A percentile compares a stretch with the other conserved stretches of the same genome.
Conservation (phyloP, 2,113 vertebrate genomes). For the Oncorhynchus keta region DNA sequence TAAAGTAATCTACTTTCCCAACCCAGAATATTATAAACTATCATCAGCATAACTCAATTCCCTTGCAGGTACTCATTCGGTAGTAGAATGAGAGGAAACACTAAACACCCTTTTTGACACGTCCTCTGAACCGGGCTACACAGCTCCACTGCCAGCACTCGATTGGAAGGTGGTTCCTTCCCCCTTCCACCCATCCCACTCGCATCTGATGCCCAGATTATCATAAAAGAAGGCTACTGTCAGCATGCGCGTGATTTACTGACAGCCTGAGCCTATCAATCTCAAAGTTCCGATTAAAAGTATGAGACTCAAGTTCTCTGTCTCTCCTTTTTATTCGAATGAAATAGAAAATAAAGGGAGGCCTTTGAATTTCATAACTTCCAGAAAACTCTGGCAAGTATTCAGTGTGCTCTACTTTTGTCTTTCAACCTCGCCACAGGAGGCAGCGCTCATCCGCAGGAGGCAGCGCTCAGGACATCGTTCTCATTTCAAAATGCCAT, state of each 20-base stretch:
- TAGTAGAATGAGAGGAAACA: conserved; percentile 60
- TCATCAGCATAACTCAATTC: conserved; percentile 49
- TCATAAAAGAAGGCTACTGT: conserved; percentile 70
- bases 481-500: conserved; percentile 83
- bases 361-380: conserved; percentile 81
- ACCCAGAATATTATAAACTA: conserved; percentile 60
- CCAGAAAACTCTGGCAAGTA: conserved; percentile 74
- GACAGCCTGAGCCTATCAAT: conserved; percentile 64
- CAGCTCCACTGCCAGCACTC: conserved; percentile 52
- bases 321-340: conserved; percentile 69
- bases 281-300: conserved; percentile 71
- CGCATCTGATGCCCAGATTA: conserved; percentile 55
- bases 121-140: conserved; percentile 50
- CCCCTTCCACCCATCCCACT: conserved; percentile 11
- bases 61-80: conserved; percentile 48
- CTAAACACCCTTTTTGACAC: conserved; percentile 57
- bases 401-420: conserved; percentile 78
- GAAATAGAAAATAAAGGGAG: conserved; percentile 74
- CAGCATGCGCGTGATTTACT: conserved; percentile 62
- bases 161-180: conserved; percentile 51
- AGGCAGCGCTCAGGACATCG: conserved; percentile 79
- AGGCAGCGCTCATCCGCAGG: conserved; percentile 75
- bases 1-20: conserved; percentile 44
- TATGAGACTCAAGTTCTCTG: conserved; percentile 45
- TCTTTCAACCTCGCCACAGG: conserved; percentile 80